phyloP scores from a whole-genome alignment of 2,113 vertebrate genomes.

The Serinus canaria region DNA sequence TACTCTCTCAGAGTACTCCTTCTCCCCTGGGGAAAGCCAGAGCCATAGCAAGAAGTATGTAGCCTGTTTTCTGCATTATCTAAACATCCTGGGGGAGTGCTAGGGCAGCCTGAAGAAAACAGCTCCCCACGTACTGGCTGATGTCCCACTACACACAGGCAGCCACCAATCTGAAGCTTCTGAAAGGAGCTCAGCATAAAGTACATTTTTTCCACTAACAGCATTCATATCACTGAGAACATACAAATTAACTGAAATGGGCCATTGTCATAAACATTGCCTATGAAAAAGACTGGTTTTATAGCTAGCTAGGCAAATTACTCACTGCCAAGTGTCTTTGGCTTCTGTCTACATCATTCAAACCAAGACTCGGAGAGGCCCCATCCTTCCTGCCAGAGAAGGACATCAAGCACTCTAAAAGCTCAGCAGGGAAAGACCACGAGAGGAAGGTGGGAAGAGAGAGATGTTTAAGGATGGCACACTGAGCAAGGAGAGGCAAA shows the following conservation, averaged over 20 bases:
- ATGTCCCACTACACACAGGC: background rate
- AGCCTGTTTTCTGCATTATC: background rate
- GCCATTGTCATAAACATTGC: background rate
- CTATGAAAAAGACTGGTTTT: background rate
- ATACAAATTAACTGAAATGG: background rate
- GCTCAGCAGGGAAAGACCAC: background rate
- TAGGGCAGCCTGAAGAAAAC: background rate
- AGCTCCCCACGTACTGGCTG: accelerated
- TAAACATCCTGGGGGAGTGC: background rate
- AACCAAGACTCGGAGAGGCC: background rate
- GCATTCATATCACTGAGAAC: background rate
- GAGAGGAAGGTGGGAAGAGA: background rate
- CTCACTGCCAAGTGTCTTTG: background rate
- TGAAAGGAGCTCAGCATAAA: background rate
- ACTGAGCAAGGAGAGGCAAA: background rate
- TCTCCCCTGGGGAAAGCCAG: background rate
- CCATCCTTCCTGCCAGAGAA: background rate
- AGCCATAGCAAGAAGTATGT: background rate
- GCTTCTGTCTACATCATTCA: background rate
- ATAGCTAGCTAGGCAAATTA: background rate
- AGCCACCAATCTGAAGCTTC: background rate
- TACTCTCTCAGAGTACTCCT: background rate
- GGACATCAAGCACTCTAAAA: background rate
- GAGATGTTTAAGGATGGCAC: background rate
- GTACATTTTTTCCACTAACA: background rate